Evolutionary conservation across 2,888 invertebrate genomes (phyloP), one percentile per base, ranked within the genome.

Genomic region (Thereva unica): DNA sequence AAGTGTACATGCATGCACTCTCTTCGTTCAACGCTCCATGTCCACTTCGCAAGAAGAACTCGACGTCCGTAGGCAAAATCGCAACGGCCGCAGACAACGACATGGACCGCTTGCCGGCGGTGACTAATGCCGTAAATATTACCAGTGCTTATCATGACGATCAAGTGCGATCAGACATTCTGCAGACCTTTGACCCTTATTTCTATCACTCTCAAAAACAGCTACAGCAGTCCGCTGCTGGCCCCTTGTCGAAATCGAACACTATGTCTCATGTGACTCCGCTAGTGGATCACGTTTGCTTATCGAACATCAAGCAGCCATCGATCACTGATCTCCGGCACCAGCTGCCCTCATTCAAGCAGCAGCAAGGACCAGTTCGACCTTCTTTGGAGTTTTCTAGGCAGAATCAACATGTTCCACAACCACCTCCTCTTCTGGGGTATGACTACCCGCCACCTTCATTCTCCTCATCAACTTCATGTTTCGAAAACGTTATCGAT

Each of bases 381-480:
- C 57, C 61, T 34, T 23, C 45, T 12, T 4, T 47, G n/a, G 37
- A 35, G 10, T 47, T 49, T 8, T 49, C 37, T 59, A 8, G 9
- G 45, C 50, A 35, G 67, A 70, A 37, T 66, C 69, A 61, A 57
- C 50, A 41, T 23, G 2, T 50, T 23, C 41, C 37, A 42, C n/a
- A n/a, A n/a, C 50, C 71, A 72, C 1, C 72, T 71, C 5, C 71
- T 69, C 6, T 69, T 57, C 5, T 61, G 49, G 6, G 54, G 6
- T 64, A 55, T 37, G 64, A 64, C 2, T 55, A 38, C 44, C 47
- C 47, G 9, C 54, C 23, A 23, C 38, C 66, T 38, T 40, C 52
- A 10, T 8, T 68, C 37, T 34, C 69, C 64, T 3, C 75, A 74
- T 59, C 73, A 72, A 54, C 64, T 10, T 53, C 64, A 38, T 64